Evolutionary conservation across 23 tunicate species (phyloP), one percentile per base, ranked within the genome.

Genomic region (Styela clava): DNA sequence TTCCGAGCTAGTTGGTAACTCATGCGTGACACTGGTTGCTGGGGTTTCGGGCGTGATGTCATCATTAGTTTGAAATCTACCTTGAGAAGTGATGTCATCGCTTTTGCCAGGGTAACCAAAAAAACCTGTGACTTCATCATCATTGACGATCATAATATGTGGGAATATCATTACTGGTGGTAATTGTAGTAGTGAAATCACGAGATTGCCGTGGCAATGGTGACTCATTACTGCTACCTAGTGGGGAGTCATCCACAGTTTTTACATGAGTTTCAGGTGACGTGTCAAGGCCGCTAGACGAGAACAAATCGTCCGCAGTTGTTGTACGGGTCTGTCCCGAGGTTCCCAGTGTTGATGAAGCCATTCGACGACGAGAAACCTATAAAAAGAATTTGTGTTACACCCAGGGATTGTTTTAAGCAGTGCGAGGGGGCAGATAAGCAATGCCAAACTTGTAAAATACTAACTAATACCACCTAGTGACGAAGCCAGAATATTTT

Each of bases 231-330:
- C 32, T 67, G 71, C 71, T 24, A 29, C 23, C 16, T 67, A 44
- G 56, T 44, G 56, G 56, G 7, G 56, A 44, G 56, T 44, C 56
- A 12, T 29, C 2, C 31, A 67, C 31, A 25, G 71, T 67, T 67
- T 27, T 67, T 27, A 67, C 16, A 18, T 24, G 19, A 1, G 71
- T 27, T 12, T 25, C 71, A 22, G 71, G 31, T 0, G 71, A 67
- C 22, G 71, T 29, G 31, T 67, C 71, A 16, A 67, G 71, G 31
- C 71, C 71, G 22, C 71, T 67, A 16, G 71, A 67, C 22, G 71
- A 25, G 16, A 12, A 7, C 7, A 5, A 44, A 44, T 44, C 56
- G 12, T 67, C 71, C 16, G 71, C 22, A 18, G 71, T 67, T 19
- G 31, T 27, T 25, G 71, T 27, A 18, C 31, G 71, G 16, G 71